Conservation (phyloP, 2,888 invertebrate species). For the Aphodius sticticus region DNA sequence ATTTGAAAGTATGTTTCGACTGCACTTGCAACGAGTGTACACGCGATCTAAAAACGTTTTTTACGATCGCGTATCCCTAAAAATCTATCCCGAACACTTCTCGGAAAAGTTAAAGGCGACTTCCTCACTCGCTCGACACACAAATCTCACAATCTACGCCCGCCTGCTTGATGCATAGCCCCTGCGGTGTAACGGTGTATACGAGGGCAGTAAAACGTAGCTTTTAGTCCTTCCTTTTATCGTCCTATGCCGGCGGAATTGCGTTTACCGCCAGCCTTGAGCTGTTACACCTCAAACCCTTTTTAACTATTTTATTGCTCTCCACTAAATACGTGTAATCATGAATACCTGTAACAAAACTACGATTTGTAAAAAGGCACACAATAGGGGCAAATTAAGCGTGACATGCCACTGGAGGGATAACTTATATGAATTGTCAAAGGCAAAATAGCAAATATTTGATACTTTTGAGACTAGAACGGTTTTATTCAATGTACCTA, state of each 20-base stretch:
- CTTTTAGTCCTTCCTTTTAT: neutral
- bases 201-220: neutral
- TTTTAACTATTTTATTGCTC: neutral
- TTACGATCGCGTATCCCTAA: neutral
- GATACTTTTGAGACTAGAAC: too few species aligned
- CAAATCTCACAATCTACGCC: neutral
- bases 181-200: slow-evolving; percentile 4
- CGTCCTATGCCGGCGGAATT: neutral
- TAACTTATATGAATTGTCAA: too few species aligned
- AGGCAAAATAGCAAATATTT: too few species aligned
- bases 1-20: too few species aligned
- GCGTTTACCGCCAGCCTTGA: neutral
- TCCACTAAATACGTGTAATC: neutral
- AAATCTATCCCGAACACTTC: neutral
- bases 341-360: neutral
- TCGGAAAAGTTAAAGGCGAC: neutral
- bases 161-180: neutral
- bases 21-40: too few species aligned
- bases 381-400: neutral
- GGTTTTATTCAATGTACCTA: too few species aligned
- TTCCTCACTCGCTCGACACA: neutral
- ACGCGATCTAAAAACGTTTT: too few species aligned
- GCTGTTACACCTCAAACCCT: slow-evolving; percentile 4
- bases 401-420: neutral
- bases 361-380: neutral